A percentile compares a stretch with the other conserved stretches of the same genome.
Conservation (phyloP, 2,113 vertebrate species). For the Oceanodroma tethys region DNA sequence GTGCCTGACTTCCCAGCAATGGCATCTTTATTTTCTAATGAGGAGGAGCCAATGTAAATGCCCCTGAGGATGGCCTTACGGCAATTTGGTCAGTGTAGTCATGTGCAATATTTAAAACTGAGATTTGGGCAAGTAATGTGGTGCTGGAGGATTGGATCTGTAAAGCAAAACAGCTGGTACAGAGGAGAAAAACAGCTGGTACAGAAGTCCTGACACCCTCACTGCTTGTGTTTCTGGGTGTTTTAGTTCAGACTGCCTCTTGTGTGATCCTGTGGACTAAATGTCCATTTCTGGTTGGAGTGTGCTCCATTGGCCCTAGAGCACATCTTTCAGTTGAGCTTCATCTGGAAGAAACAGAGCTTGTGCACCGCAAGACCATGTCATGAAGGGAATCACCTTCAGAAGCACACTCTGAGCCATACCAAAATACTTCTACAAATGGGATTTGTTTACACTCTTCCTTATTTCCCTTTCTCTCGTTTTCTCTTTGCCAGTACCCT, state of each 20-base stretch:
- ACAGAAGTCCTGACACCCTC: neutral
- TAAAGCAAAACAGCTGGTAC: neutral
- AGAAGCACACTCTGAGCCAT: fast-evolving
- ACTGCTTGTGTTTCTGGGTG: neutral
- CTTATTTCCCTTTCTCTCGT: neutral
- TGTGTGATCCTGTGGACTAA: neutral
- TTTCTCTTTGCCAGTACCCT: neutral
- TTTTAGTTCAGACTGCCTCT: neutral
- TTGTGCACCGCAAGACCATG: neutral
- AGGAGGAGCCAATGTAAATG: neutral
- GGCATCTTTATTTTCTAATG: neutral
- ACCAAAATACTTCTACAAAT: neutral
- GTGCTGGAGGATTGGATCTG: neutral
- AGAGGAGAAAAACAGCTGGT: neutral
- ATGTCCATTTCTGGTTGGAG: neutral
- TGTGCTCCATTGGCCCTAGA: neutral
- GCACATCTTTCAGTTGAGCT: neutral
- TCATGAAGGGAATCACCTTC: neutral
- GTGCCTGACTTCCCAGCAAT: neutral
- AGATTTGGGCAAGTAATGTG: neutral
- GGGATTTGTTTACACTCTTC: neutral
- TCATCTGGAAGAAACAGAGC: neutral
- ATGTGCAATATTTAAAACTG: neutral
- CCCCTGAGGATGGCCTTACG: neutral
- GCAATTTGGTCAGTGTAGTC: neutral